Conservation (phyloP, 2,888 invertebrate species). For the Lycaena phlaeas region DNA sequence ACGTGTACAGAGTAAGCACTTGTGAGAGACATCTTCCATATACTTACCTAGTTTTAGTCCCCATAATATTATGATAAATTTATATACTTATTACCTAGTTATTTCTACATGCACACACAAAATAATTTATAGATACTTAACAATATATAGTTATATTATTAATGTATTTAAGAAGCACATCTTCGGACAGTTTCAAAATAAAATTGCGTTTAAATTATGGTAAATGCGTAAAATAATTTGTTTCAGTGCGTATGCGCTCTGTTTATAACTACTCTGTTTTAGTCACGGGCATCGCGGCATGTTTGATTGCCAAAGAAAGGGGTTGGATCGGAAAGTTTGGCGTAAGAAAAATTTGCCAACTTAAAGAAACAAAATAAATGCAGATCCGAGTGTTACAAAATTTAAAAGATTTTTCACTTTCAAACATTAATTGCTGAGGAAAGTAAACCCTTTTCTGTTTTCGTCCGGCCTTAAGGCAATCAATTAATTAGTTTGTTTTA, state of each 20-base stretch:
- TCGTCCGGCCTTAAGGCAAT: constrained; percentile 51
- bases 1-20: constrained; percentile 28
- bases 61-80: too few species aligned
- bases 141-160: too few species aligned
- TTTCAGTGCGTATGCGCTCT: too few species aligned
- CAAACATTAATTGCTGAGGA: constrained; percentile 62
- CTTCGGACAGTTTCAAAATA: too few species aligned
- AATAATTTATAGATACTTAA: too few species aligned
- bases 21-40: neutral
- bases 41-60: too few species aligned
- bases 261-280: constrained; percentile 11
- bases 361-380: constrained; percentile 60
- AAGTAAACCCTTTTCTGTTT: constrained; percentile 64
- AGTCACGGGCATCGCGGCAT: constrained; percentile 30
- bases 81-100: too few species aligned
- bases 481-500: constrained; percentile 56
- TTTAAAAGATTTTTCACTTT: constrained; percentile 69
- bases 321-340: constrained; percentile 62
- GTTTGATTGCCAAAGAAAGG: constrained; percentile 62
- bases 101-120: too few species aligned
- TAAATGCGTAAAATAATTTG: too few species aligned
- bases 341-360: constrained; percentile 63
- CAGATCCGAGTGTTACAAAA: constrained; percentile 40
- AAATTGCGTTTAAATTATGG: too few species aligned
- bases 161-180: too few species aligned